Conservation (phyloP, 2,113 vertebrate genomes). For the Tursiops truncatus region DNA sequence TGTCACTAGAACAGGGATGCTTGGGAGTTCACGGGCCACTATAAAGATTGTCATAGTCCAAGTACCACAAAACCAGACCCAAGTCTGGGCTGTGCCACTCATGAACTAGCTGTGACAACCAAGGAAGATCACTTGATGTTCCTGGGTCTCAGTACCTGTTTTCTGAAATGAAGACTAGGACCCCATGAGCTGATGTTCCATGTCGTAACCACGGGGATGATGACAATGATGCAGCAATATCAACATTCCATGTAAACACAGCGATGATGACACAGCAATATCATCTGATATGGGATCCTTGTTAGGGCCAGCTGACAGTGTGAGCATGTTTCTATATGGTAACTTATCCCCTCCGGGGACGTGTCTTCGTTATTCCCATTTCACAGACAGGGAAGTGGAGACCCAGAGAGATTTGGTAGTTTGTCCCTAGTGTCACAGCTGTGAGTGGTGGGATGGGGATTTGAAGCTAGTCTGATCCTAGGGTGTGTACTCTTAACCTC, state of each 20-base stretch:
- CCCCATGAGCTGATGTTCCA: rapidly evolving
- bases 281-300: neutral
- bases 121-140: neutral
- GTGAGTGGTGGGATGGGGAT: too few species aligned
- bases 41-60: neutral
- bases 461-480: neutral
- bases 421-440: neutral
- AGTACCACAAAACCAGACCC: neutral
- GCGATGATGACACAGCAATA: too few species aligned
- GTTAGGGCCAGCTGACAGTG: too few species aligned
- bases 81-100: neutral
- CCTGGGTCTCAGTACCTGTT: neutral
- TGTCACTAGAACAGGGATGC: rapidly evolving
- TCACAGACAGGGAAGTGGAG: neutral
- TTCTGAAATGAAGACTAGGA: neutral
- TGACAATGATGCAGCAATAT: too few species aligned
- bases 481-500: neutral
- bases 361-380: neutral
- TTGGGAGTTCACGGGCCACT: neutral
- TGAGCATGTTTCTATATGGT: neutral
- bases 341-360: too few species aligned
- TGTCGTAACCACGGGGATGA: rapidly evolving
- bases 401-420: neutral
- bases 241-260: too few species aligned
- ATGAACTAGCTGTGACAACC: neutral